Percentiles rank a stretch among this genome's conserved stretches.
Evolutionary conservation across 2,113 vertebrate genomes (phyloP).

Genomic region (Dasyornis broadbenti): DNA sequence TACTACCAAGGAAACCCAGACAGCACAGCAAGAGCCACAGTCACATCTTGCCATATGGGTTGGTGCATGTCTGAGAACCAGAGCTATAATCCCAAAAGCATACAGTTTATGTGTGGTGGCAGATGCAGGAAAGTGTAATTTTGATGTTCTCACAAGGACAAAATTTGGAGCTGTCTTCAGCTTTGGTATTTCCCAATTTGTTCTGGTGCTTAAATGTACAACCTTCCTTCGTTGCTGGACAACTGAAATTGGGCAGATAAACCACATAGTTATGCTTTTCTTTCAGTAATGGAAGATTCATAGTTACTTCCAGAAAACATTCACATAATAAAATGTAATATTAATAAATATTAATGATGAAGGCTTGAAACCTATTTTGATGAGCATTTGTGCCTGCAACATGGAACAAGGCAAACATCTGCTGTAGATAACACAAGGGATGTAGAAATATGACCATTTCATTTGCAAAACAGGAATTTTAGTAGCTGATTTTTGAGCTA

Average conservation of each 20-base stretch:
- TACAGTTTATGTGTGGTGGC: not conserved
- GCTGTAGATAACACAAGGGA: not conserved
- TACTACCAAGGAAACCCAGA: not conserved
- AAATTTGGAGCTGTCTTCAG: not conserved
- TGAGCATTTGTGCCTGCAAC: not conserved
- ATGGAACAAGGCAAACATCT: not conserved
- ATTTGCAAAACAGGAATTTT: not conserved
- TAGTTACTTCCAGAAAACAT: not conserved
- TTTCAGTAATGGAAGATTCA: not conserved
- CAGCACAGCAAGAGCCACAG: fast-evolving
- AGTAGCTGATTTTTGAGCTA: not conserved
- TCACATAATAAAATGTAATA: not conserved
- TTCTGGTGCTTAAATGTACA: not conserved
- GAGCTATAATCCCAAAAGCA: not conserved
- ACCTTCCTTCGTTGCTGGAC: not conserved
- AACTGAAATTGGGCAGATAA: not conserved
- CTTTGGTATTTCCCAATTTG: not conserved
- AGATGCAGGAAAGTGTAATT: not conserved
- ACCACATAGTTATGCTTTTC: not conserved
- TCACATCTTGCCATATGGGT: fast-evolving
- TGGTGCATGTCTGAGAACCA: not conserved
- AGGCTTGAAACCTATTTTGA: not conserved
- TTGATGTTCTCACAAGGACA: not conserved
- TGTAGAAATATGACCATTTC: not conserved
- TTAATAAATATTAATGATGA: not conserved